phyloP scores from a whole-genome alignment of 2,113 vertebrate species.

The human (Homo sapiens) region DNA sequence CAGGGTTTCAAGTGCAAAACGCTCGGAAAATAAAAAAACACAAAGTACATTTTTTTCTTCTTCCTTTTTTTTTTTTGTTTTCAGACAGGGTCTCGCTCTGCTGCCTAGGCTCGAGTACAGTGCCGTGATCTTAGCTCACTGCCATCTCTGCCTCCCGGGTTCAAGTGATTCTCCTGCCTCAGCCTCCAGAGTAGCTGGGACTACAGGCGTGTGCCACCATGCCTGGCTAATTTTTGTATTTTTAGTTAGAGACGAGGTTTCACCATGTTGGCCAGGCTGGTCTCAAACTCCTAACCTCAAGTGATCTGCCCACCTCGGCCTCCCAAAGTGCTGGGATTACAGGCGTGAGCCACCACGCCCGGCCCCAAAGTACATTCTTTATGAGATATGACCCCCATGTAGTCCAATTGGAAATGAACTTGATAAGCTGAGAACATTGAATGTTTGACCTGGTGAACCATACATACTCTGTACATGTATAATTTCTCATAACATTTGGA shows the following conservation, averaged over 20 bases:
- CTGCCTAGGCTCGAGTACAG: background rate
- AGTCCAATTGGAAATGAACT: too few relatives aligned
- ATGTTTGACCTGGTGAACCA: background rate
- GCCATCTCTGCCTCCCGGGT: background rate
- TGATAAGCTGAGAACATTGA: too few relatives aligned
- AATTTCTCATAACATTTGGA: background rate
- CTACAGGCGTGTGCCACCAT: rapidly evolving
- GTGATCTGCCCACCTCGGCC: background rate
- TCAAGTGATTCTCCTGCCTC: too few relatives aligned
- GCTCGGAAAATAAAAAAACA: background rate
- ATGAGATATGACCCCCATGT: too few relatives aligned
- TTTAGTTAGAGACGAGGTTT: background rate
- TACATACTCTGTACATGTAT: background rate
- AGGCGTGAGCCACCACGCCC: background rate
- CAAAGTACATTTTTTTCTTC: background rate
- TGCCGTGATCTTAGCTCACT: background rate
- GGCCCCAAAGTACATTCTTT: too few relatives aligned
- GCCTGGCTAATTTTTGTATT: background rate
- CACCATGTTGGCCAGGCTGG: background rate
- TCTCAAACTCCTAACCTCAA: background rate
- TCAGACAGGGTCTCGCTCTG: background rate
- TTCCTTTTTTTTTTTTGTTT: too few relatives aligned
- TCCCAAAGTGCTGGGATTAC: background rate
- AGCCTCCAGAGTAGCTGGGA: background rate
- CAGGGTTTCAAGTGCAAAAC: background rate